Evolutionary conservation across 1,140 invertebrate genomes (phyloP), one percentile per base, ranked within the genome.

Genomic region (Zophobas morio): DNA sequence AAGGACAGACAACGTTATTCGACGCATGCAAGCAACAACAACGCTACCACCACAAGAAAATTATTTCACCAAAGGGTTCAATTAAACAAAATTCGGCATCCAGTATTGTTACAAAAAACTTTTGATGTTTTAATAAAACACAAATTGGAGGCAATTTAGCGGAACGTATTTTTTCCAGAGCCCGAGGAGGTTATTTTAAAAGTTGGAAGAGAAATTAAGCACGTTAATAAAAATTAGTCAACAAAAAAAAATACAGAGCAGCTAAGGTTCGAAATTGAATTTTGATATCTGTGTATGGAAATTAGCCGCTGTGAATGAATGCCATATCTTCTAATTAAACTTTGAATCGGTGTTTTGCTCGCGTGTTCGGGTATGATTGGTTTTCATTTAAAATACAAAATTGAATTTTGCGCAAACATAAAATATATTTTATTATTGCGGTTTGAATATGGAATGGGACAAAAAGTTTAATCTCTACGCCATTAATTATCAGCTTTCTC

Each of bases 71-170:
- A 20, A 20, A 20, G 20, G 20, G 20, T 20, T 20, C 20, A 20
- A 20, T 20, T 20, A 20, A 20, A 20, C 20, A 20, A 20, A 20
- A 20, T 20, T 20, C 20, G 20, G 20, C 20, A 20, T 20, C 20
- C 20, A 20, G 20, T 20, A 20, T 20, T 20, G 20, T 20, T 20
- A 20, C 20, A 46, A 51, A 4, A 51, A 51, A 51, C 6, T 51
- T 51, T 51, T 51, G 49, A 51, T 51, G 49, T 51, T 51, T 51
- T 51, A 51, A 51, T 51, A 20, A 51, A 51, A 20, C 42, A 46
- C 42, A 46, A 46, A 4, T 46, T 46, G 6, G 42, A 46, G 6
- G 42, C 42, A 46, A 46, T 46, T 46, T 46, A 3, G 42, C 6
- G 42, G 6, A 46, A 46, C 42, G 42, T 46, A 8, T 46, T 4